Conservation (phyloP, 1,140 invertebrate species). For the Macrosteles quadrilineatus region DNA sequence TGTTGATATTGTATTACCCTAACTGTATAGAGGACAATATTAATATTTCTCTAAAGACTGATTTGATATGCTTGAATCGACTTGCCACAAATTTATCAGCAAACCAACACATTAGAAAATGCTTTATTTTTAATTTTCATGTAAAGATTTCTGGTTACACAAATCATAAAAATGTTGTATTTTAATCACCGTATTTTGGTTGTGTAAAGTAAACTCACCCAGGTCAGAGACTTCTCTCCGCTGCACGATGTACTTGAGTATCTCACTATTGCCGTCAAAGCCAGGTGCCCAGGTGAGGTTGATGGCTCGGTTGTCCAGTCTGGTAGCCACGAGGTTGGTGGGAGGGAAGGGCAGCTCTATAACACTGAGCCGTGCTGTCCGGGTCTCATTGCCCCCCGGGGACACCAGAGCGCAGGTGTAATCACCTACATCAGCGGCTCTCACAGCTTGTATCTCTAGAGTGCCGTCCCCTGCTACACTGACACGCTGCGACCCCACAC, state of each 20-base stretch:
- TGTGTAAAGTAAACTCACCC: too few species aligned
- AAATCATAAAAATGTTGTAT: too few species aligned
- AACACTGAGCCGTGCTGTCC: slow-evolving; percentile 79
- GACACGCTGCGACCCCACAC: slow-evolving; percentile 60
- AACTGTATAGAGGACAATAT: too few species aligned
- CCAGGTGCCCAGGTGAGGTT: slow-evolving; percentile 93
- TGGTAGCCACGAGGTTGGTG: slow-evolving; percentile 75
- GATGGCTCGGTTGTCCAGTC: slow-evolving; percentile 66
- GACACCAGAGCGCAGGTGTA: slow-evolving; percentile 83
- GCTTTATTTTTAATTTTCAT: too few species aligned
- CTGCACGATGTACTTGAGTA: slow-evolving; percentile 91
- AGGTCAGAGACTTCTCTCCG: slow-evolving; percentile 83
- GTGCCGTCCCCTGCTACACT: slow-evolving; percentile 74
- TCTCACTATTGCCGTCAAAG: slow-evolving; percentile 96
- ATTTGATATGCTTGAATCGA: too few species aligned
- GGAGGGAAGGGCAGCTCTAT: slow-evolving; percentile 94
- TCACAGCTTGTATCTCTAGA: slow-evolving; percentile 76
- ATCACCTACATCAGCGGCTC: slow-evolving; percentile 78
- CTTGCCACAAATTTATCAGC: too few species aligned
- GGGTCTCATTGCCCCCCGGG: slow-evolving; percentile 88
- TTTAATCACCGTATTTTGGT: too few species aligned
- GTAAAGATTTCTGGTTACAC: too few species aligned
- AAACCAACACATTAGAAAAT: too few species aligned
- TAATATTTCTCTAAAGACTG: too few species aligned
- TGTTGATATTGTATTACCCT: too few species aligned